A percentile compares a stretch with the other conserved stretches of the same genome.
These are phyloP conservation scores for human (Homo sapiens) DNA, from an alignment of 2,113 vertebrate species.

Conservation along the genomic window GRCh38 chr1:206298001-206298500, in stretches of 20 bases:
- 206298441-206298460: neutral
- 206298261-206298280: neutral
- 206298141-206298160: neutral
- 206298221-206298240: constrained; percentile 36
- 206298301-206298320: neutral
- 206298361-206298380: constrained; percentile 35
- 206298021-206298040: neutral
- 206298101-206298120: neutral
- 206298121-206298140: neutral
- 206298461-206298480: neutral
- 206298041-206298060: neutral
- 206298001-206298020: neutral
- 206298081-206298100: neutral
- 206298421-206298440: constrained; percentile 11
- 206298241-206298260: constrained; percentile 6
- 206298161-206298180: neutral
- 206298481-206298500: neutral
- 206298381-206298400: constrained; percentile 7
- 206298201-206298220: neutral
- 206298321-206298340: constrained; percentile 19
- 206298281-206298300: neutral
- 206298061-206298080: constrained; percentile 23
- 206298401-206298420: neutral
- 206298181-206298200: neutral
- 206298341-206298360: constrained; percentile 15